A percentile compares a stretch with the other conserved stretches of the same genome.
Evolutionary conservation across 2,888 invertebrate genomes (phyloP).

Genomic region (Tanytarsus gracilentus): DNA sequence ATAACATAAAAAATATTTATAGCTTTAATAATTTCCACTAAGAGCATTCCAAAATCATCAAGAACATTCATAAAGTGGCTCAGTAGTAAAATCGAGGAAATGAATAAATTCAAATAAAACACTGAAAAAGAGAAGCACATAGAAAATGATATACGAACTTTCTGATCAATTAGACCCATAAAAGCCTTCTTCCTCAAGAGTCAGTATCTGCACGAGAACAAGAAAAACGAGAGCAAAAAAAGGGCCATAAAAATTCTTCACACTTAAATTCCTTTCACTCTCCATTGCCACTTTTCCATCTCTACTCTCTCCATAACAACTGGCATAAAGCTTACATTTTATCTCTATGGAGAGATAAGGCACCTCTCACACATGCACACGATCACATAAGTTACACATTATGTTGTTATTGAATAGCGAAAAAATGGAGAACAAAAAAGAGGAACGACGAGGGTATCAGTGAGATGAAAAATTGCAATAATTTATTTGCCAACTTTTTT

Average conservation of each 20-base stretch:
- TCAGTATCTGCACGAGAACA: no score
- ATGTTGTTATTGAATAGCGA: not conserved
- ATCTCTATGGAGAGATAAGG: not conserved
- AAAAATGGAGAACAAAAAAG: not conserved
- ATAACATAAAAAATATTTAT: no score
- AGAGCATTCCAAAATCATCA: no score
- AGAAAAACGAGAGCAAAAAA: no score
- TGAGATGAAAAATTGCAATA: slow-evolving; percentile 28
- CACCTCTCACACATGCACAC: not conserved
- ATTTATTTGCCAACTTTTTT: slow-evolving; percentile 24
- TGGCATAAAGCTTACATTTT: not conserved
- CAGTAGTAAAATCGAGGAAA: no score
- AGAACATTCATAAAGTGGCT: no score
- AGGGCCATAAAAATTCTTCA: slow-evolving; percentile 12
- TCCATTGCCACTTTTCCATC: not conserved
- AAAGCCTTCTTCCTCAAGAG: not conserved
- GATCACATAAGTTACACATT: not conserved
- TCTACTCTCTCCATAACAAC: not conserved
- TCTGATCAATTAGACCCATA: slow-evolving; percentile 22
- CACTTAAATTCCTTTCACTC: not conserved
- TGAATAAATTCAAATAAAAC: no score
- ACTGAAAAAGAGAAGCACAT: no score
- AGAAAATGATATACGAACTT: no score
- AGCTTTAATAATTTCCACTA: no score
- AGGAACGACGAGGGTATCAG: not conserved